These are phyloP conservation scores for Solea senegalensis DNA, from an alignment of 2,113 vertebrate genomes.

Conservation along the genomic window DNA sequence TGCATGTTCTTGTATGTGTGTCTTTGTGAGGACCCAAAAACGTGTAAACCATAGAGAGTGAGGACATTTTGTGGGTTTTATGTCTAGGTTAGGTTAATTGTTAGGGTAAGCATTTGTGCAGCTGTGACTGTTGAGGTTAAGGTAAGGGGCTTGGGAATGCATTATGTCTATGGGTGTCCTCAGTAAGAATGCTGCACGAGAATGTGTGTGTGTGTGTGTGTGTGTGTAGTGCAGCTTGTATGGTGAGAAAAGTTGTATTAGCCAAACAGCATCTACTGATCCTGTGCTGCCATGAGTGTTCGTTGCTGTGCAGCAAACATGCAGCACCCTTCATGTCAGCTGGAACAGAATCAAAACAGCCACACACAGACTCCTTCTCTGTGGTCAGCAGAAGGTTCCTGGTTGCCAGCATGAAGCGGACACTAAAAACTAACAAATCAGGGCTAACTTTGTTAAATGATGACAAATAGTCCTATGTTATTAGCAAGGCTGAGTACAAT, in stretches of 20 bases:
- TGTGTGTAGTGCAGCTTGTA: not conserved
- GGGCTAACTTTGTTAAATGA: slow-evolving; percentile 3
- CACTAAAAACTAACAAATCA: slow-evolving; percentile 5
- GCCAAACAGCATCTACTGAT: not conserved
- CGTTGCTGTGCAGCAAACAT: slow-evolving; percentile 10
- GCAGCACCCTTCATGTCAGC: slow-evolving; percentile 40
- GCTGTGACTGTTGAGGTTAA: too few species aligned
- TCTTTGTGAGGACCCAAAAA: too few species aligned
- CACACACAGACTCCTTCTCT: not conserved
- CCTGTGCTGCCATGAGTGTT: not conserved
- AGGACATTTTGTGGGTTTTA: too few species aligned
- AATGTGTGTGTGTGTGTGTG: too few species aligned
- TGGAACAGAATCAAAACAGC: slow-evolving; percentile 6
- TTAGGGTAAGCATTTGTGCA: too few species aligned
- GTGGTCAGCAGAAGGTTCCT: slow-evolving; percentile 6
- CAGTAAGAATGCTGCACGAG: too few species aligned
- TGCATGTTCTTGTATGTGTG: too few species aligned
- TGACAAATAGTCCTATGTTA: slow-evolving; percentile 9
- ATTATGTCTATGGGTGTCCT: too few species aligned
- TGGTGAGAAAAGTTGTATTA: not conserved
- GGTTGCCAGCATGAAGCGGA: not conserved
- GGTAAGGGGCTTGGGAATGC: too few species aligned
- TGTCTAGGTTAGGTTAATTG: too few species aligned
- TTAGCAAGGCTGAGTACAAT: not conserved
- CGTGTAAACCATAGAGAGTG: too few species aligned